Evolutionary conservation across 2,888 invertebrate genomes (phyloP).

Genomic region (Notodonta ziczac): DNA sequence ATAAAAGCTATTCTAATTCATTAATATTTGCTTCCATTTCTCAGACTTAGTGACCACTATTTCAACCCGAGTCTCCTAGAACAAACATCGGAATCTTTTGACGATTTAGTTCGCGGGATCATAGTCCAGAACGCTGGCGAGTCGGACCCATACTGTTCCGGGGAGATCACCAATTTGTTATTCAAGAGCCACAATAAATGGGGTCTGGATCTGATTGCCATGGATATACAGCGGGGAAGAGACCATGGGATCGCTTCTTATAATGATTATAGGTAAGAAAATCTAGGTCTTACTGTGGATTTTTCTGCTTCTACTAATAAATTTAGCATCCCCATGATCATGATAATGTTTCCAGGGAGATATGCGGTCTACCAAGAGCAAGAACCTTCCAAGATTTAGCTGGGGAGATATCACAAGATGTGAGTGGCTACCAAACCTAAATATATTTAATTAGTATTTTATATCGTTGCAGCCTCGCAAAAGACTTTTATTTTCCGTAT

Average conservation of each 20-base stretch:
- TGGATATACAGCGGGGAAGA: conserved; percentile 87
- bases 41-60: conserved; percentile 83
- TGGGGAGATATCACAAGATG: conserved; percentile 87
- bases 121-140: conserved; percentile 82
- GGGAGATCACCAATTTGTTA: conserved; percentile 76
- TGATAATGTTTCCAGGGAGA: conserved; percentile 84
- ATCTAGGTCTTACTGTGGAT: neutral
- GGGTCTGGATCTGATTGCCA: conserved; percentile 86
- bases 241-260: conserved; percentile 87
- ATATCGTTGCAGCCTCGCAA: too few species aligned
- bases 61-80: conserved; percentile 84
- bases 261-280: conserved; percentile 83
- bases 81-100: conserved; percentile 71
- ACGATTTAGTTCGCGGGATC: conserved; percentile 83
- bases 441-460: neutral
- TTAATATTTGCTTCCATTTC: conserved; percentile 19
- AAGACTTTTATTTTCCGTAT: too few species aligned
- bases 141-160: conserved; percentile 83
- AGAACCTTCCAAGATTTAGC: conserved; percentile 88
- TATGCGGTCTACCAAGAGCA: conserved; percentile 90
- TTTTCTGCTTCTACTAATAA: neutral
- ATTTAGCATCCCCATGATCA: neutral
- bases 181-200: conserved; percentile 71
- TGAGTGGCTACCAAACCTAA: conserved; percentile 55
- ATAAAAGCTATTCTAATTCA: too few species aligned